Evolutionary conservation across 2,797 vertebrate species (phyloP).

Genomic region (Eremophila alpestris): DNA sequence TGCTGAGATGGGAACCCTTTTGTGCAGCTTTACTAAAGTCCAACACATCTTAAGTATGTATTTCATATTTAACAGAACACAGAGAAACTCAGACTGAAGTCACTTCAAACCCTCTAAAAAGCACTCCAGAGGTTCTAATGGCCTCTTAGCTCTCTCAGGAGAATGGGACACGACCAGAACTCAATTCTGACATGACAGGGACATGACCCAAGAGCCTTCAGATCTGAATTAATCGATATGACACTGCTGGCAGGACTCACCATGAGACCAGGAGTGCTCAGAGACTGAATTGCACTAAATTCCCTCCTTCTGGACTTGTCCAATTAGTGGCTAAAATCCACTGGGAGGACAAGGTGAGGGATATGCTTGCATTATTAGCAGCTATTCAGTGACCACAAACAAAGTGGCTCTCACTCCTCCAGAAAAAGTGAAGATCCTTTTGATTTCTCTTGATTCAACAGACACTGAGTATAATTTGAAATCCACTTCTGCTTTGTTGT

Average conservation of each 20-base stretch:
- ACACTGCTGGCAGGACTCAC: background rate
- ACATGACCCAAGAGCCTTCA: constrained; percentile 26
- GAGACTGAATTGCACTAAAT: constrained; percentile 1
- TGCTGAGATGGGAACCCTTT: background rate
- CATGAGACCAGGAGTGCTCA: background rate
- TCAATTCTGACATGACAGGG: background rate
- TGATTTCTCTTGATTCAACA: constrained; percentile 1
- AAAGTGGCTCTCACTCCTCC: background rate
- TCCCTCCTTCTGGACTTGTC: constrained; percentile 7
- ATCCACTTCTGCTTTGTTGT: background rate
- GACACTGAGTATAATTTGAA: background rate
- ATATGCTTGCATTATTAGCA: background rate
- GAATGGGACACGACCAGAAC: background rate
- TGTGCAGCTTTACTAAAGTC: background rate
- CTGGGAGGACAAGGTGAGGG: background rate
- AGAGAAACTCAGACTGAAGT: background rate
- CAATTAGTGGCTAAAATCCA: constrained; percentile 33
- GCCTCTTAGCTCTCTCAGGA: background rate
- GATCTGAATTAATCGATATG: background rate
- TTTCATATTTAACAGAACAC: background rate
- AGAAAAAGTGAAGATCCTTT: background rate
- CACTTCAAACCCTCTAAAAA: background rate
- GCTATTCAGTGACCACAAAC: constrained; percentile 4
- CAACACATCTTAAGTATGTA: background rate
- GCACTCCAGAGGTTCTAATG: background rate